Base-by-base conservation (phyloP, 2,888 invertebrate species). In the Melinaea menophilus region DNA sequence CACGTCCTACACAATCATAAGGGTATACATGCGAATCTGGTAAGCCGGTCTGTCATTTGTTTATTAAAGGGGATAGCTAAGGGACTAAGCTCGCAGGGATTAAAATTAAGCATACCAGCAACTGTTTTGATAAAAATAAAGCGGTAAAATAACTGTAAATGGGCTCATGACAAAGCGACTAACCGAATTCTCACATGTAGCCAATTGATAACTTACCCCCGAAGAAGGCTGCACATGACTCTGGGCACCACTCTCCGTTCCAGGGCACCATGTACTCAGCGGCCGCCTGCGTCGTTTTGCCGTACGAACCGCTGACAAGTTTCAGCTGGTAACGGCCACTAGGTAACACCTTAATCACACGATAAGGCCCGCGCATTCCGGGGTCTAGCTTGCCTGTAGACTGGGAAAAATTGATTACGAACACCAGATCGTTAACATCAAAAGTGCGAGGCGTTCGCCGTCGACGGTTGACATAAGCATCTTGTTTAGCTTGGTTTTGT, bases 291-390 rank as follows among this genome's bases (percentile, higher is more conserved):
- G 66, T 67, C 5, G 58, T 13, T 45, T 70, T 68, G 3, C 66
- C 65, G 56, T 65, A 66, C 0, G 65, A 66, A 35, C 68, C 61
- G 11, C 65, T 65, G 13, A 68, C 7, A 12, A 66, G 56, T 12
- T 67, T 48, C 41, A 68, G 61, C 48, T 68, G 63, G 37, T 67
- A 67, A n/a, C 67, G 59, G 2, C 63, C 58, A 12, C 63, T 59
- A 3, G 68, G 65, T 3, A 70, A 62, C 34, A 45, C 60, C 33
- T 61, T 61, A 3, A 63, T 22, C 13, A 67, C 64, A 3, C 64
- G 47, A 22, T 67, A 67, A 5, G 69, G 67, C n/a, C 67, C 70
- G 7, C 70, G 67, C 65, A 68, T 70, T n/a, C 65, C 58, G 34
- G 67, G 59, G 45, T 67, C 61, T 5, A 66, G 61, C 58, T 66